Evolutionary conservation across 2,113 vertebrate genomes (phyloP).

Genomic region (Stegostoma tigrinum): DNA sequence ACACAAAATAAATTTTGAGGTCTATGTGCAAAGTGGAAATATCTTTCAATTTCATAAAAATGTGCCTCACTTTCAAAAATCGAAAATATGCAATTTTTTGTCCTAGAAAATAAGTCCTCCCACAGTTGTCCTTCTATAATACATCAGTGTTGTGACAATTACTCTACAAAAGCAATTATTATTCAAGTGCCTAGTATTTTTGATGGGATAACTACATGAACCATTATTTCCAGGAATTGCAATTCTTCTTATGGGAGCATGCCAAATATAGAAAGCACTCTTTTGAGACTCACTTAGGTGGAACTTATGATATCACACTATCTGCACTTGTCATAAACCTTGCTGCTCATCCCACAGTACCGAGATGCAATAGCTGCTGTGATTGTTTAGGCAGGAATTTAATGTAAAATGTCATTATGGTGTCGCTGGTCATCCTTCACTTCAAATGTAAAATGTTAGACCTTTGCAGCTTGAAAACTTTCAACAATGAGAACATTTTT

Average conservation of each 20-base stretch:
- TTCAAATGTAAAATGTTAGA: conserved; percentile 15
- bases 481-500: not conserved
- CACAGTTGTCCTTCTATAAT: not conserved
- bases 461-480: not conserved
- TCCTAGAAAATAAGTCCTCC: not conserved
- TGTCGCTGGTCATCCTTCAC: not conserved
- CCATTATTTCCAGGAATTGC: not conserved
- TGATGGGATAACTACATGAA: not conserved
- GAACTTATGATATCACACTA: not conserved
- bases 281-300: conserved; percentile 8
- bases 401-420: not conserved
- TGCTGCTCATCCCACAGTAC: not conserved
- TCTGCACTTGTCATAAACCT: not conserved
- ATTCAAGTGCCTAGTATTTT: not conserved
- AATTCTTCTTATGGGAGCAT: conserved; percentile 10
- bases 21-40: not conserved
- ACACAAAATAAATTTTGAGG: not conserved
- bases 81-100: not conserved
- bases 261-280: not conserved
- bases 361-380: not conserved
- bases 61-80: not conserved
- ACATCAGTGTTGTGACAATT: not conserved
- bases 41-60: not conserved
- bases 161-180: not conserved
- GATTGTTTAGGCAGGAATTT: not conserved